Evolutionary conservation across 1,140 invertebrate species (phyloP).

Genomic region (Atta texana): DNA sequence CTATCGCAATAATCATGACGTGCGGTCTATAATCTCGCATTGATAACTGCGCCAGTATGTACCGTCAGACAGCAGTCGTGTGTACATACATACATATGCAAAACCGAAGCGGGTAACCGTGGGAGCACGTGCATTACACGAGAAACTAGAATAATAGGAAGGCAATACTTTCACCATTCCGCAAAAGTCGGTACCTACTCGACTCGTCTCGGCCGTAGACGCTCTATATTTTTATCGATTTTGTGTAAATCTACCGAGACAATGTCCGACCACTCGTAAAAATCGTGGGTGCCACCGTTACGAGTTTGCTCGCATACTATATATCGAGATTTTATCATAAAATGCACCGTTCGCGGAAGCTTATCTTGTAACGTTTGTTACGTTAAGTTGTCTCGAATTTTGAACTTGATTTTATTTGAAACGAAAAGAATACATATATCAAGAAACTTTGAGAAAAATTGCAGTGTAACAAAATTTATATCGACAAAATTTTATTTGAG

Average conservation of each 20-base stretch:
- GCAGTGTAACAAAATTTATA: neutral
- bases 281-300: constrained; percentile 67
- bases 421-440: neutral
- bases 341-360: constrained; percentile 34
- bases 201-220: constrained; percentile 69
- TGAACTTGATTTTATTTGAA: constrained; percentile 1
- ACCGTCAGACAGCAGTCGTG: neutral
- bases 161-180: constrained; percentile 48
- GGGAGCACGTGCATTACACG: constrained; percentile 67
- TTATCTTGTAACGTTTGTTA: constrained; percentile 26
- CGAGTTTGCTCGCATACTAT: constrained; percentile 58
- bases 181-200: constrained; percentile 68
- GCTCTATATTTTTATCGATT: constrained; percentile 85
- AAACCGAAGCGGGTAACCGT: constrained; percentile 52
- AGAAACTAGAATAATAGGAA: constrained; percentile 72
- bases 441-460: neutral
- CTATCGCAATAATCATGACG: constrained; percentile 64
- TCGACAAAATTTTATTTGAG: neutral
- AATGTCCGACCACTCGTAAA: constrained; percentile 78
- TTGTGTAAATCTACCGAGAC: constrained; percentile 81
- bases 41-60: constrained; percentile 58
- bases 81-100: constrained; percentile 43
- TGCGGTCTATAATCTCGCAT: constrained; percentile 48
- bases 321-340: constrained; percentile 40
- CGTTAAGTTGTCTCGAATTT: neutral